Percentiles rank a stretch among this genome's conserved stretches.
Conservation (phyloP, 2,797 vertebrate genomes). For the Anomalospiza imberbis region DNA sequence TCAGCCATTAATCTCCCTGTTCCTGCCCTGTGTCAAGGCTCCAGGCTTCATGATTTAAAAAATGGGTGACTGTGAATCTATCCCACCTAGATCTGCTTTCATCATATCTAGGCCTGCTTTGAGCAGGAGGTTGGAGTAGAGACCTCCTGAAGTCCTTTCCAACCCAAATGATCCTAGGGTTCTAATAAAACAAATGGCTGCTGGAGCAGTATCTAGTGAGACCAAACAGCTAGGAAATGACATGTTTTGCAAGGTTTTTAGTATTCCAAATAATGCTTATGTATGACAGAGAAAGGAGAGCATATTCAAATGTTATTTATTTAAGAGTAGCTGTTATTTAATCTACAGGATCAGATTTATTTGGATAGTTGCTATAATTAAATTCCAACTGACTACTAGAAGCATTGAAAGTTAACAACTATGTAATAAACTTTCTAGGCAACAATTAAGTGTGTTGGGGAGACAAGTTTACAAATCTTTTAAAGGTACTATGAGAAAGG, state of each 20-base stretch:
- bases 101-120: neutral
- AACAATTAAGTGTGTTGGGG: slow-evolving; percentile 7
- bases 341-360: slow-evolving; percentile 36
- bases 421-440: slow-evolving; percentile 21
- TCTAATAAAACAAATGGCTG: neutral
- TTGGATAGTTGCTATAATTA: slow-evolving; percentile 35
- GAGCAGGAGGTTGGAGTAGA: neutral
- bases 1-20: neutral
- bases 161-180: neutral
- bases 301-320: slow-evolving; percentile 16
- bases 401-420: slow-evolving; percentile 31
- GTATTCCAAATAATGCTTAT: neutral
- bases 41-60: neutral
- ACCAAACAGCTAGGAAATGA: neutral
- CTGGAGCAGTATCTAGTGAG: neutral
- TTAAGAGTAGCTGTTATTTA: slow-evolving; percentile 15
- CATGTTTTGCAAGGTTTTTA: neutral
- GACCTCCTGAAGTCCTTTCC: neutral
- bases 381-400: slow-evolving; percentile 10
- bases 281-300: neutral
- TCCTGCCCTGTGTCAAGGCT: neutral
- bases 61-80: neutral
- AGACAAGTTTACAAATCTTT: neutral
- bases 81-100: neutral
- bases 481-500: neutral